These are phyloP conservation scores for Ceriagrion tenellum DNA, from an alignment of 2,888 invertebrate genomes.

Conservation along the genomic window DNA sequence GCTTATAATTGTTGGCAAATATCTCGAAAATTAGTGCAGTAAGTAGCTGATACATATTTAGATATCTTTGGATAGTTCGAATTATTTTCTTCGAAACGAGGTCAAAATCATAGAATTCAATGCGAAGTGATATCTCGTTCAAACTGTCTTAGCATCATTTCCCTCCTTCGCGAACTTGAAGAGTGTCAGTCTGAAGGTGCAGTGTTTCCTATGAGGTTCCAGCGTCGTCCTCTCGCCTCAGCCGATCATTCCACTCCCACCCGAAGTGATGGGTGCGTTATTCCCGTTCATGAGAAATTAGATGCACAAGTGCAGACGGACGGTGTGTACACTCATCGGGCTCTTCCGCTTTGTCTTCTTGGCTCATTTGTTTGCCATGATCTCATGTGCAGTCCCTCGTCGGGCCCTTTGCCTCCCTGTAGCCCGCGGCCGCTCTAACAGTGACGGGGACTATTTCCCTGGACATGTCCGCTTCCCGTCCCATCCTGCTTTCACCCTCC, in stretches of 20 bases:
- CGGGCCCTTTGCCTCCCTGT: background rate
- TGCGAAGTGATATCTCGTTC: too few species aligned
- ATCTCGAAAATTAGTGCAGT: too few species aligned
- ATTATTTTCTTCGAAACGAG: too few species aligned
- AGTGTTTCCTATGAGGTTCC: background rate
- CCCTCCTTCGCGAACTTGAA: background rate
- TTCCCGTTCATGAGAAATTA: background rate
- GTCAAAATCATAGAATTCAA: too few species aligned
- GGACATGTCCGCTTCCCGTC: background rate
- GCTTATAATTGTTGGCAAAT: too few species aligned
- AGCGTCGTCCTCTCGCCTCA: background rate
- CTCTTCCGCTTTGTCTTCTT: background rate
- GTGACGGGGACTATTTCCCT: background rate
- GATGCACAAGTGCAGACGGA: background rate
- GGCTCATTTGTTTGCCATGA: slow-evolving; percentile 14
- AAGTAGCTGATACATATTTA: too few species aligned
- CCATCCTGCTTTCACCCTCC: background rate
- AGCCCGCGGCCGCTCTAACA: background rate
- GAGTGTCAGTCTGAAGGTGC: too few species aligned
- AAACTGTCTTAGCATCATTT: too few species aligned
- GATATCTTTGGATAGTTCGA: too few species aligned
- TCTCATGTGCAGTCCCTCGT: slow-evolving; percentile 1
- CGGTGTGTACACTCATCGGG: background rate
- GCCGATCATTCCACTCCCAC: background rate
- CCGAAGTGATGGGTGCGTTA: background rate